Conservation (phyloP, 2,888 invertebrate genomes). For the Drosophila mimica region DNA sequence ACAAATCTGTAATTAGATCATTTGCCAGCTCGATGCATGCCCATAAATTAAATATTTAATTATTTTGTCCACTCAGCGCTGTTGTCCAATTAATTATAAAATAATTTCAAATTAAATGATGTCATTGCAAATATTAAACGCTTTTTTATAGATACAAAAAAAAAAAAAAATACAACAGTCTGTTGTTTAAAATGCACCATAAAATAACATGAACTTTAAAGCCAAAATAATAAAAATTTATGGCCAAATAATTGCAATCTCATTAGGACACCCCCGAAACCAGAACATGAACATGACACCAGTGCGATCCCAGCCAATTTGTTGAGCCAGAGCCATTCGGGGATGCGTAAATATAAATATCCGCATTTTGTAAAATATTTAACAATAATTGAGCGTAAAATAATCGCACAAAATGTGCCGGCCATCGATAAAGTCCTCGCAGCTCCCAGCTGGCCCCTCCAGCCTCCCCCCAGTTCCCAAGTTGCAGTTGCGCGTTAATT, state of each 20-base stretch:
- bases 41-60: conserved; percentile 76
- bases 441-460: conserved; percentile 30
- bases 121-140: conserved; percentile 47
- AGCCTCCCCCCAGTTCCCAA: conserved; percentile 14
- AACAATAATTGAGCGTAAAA: conserved; percentile 84
- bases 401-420: conserved; percentile 69
- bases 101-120: conserved; percentile 74
- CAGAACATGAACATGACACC: conserved; percentile 66
- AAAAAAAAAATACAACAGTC: conserved; percentile 25
- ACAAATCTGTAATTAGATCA: conserved; percentile 51
- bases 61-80: conserved; percentile 66
- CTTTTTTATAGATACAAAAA: conserved; percentile 41
- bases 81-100: conserved; percentile 74
- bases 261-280: conserved; percentile 74
- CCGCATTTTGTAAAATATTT: conserved; percentile 82
- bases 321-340: conserved; percentile 42
- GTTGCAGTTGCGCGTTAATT: conserved; percentile 58
- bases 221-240: conserved; percentile 83
- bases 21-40: conserved; percentile 11
- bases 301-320: conserved; percentile 54
- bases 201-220: conserved; percentile 74
- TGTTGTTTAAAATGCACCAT: conserved; percentile 53
- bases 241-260: conserved; percentile 84
- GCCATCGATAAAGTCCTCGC: conserved; percentile 52
- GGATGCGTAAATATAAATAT: conserved; percentile 68